A percentile compares a stretch with the other conserved stretches of the same genome.
These are phyloP conservation scores for Sycobia sp. DNA, from an alignment of 1,140 invertebrate genomes.

Conservation along the genomic window DNA sequence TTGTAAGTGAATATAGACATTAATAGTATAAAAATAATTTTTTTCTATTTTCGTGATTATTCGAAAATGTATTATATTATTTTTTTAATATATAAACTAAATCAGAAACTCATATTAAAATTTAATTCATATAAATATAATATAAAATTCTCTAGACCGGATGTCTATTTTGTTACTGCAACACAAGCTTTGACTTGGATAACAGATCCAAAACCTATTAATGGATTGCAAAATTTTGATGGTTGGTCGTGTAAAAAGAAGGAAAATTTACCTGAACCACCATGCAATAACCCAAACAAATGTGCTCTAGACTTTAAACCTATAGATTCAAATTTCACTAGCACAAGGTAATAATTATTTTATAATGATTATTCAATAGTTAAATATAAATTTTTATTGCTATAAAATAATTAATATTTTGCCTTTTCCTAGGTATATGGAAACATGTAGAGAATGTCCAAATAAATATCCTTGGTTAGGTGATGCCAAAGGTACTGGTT, in stretches of 20 bases:
- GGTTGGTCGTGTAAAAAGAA: slow-evolving; percentile 83
- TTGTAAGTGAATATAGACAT: too few relatives aligned
- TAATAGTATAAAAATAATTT: too few relatives aligned
- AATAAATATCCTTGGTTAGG: slow-evolving; percentile 86
- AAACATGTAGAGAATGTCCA: slow-evolving; percentile 85
- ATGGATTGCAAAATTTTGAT: slow-evolving; percentile 74
- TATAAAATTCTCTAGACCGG: slow-evolving; percentile 73
- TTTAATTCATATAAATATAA: too few relatives aligned
- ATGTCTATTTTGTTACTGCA: slow-evolving; percentile 90
- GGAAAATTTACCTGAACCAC: slow-evolving; percentile 69
- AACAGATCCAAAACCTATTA: slow-evolving; percentile 79
- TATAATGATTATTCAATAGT: not conserved
- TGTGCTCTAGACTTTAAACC: slow-evolving; percentile 83
- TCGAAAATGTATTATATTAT: not conserved
- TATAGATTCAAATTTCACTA: slow-evolving; percentile 74
- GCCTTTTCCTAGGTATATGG: slow-evolving; percentile 74
- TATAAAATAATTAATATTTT: slow-evolving; percentile 11
- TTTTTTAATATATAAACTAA: too few relatives aligned
- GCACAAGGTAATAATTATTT: slow-evolving; percentile 66
- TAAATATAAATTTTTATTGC: slow-evolving; percentile 1
- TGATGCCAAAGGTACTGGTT: slow-evolving; percentile 80
- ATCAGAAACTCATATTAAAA: too few relatives aligned
- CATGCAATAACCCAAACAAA: slow-evolving; percentile 83
- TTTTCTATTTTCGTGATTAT: slow-evolving; percentile 44
- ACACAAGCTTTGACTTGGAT: slow-evolving; percentile 91